Percentiles rank a stretch among this genome's conserved stretches.
Evolutionary conservation across 2,113 vertebrate genomes (phyloP).

Genomic region (Odontophorus gujanensis): DNA sequence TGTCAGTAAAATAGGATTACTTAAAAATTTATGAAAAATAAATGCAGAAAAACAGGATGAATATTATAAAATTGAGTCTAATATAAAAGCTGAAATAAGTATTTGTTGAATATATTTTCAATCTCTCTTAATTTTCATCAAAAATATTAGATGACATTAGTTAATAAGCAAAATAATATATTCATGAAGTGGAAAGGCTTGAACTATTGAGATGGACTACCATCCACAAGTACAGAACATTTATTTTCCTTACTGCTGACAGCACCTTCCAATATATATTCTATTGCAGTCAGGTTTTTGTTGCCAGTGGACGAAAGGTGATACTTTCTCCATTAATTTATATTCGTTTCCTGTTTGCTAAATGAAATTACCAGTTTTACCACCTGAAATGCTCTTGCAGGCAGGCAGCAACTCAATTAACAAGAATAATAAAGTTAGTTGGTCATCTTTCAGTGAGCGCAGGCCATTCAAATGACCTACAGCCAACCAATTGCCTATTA

Average conservation of each 20-base stretch:
- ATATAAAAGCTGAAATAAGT: background rate
- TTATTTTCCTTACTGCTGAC: background rate
- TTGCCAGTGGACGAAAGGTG: background rate
- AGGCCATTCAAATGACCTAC: conserved; percentile 26
- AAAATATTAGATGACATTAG: background rate
- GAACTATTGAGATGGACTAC: background rate
- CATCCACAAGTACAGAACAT: background rate
- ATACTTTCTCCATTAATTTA: conserved; percentile 19
- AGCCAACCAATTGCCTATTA: background rate
- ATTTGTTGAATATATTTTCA: background rate
- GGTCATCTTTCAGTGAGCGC: conserved; percentile 56
- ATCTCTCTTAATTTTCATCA: background rate
- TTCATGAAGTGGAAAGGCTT: background rate
- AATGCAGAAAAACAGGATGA: background rate
- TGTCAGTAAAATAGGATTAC: background rate
- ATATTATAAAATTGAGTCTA: background rate
- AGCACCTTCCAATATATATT: background rate
- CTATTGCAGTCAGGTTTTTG: conserved; percentile 9
- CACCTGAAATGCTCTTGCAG: conserved; percentile 43
- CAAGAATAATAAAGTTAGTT: conserved; percentile 46
- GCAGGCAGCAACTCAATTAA: conserved; percentile 51
- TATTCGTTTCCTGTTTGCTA: conserved; percentile 24
- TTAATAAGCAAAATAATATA: background rate
- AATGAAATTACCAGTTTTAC: conserved; percentile 36
- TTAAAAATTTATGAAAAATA: background rate